Base-by-base conservation (phyloP, 2,888 invertebrate genomes). In the Toxonevra muliebris region DNA sequence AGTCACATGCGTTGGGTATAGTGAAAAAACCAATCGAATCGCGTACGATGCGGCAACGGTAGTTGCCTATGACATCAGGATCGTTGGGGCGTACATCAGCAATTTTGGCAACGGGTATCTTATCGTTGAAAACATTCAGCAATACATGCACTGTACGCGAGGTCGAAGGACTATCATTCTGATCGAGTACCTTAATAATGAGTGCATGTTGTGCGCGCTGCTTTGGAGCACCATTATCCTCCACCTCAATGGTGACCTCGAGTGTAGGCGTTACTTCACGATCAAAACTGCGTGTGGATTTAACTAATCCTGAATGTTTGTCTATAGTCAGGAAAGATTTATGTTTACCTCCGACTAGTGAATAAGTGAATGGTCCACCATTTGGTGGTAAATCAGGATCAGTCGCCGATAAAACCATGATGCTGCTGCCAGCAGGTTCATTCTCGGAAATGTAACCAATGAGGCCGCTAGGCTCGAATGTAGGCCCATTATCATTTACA, bases 41-140 rank as follows among this genome's bases (percentile, higher is more conserved):
- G 84, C 87, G 90, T 76, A 94, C 85, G 71, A 96, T 90, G 80
- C 90, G 91, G 82, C 97, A 98, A 77, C 88, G 90, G 80, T 97
- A 97, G 78, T 95, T 92, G 4, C 97, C 97, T 62, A 91, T 90
- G n/a, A 90, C 89, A 82, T 98, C 97, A 0, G 92, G 90, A 86
- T 98, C 98, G 79, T 94, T 93, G 0, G 98, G 98, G 84, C 92
- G 93, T 0, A 97, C 93, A 83, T 96, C 91, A 9, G 96, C 97
- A 72, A 98, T 92, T 85, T 92, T 93, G n/a, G 93, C 93, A 20
- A 89, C 82, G 0, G 94, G 93, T 76, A 92, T 89, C 70, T 89
- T 88, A 65, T 91, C 91, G 77, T 94, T 92, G 77, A 93, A 92
- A 1, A 92, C 88, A 79, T 93, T 90, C 2, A 95, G 91, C 61